phyloP scores from a whole-genome alignment of 2,113 vertebrate genomes.

The Elgaria multicarinata region DNA sequence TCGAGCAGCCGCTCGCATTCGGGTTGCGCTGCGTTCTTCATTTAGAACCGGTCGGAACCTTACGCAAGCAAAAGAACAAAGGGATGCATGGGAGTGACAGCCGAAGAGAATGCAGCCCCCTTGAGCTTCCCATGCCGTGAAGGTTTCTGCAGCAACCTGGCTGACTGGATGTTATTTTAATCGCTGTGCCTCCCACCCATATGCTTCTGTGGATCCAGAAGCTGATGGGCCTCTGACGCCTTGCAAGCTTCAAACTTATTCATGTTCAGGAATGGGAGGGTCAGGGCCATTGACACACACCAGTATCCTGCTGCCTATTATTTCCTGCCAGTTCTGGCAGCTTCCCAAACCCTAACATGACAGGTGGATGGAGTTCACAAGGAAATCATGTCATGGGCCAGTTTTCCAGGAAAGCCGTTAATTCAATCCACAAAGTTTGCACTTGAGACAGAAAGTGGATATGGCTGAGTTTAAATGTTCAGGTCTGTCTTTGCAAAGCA shows the following conservation, averaged over 20 bases:
- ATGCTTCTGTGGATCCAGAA: conserved; percentile 62
- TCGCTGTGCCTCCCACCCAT: conserved; percentile 69
- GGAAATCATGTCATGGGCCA: conserved; percentile 81
- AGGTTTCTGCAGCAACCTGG: conserved; percentile 35
- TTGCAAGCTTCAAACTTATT: conserved; percentile 71
- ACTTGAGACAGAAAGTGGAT: conserved; percentile 65
- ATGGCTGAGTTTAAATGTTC: conserved; percentile 41
- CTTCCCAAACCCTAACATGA: conserved; percentile 79
- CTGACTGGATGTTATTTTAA: conserved; percentile 67
- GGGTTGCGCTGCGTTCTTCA: neutral
- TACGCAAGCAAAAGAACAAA: conserved; percentile 62
- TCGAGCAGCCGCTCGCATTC: rapidly evolving
- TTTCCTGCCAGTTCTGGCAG: conserved; percentile 85
- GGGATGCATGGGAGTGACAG: conserved; percentile 43
- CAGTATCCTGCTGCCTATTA: conserved; percentile 88
- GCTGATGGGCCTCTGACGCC: conserved; percentile 66
- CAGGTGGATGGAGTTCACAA: conserved; percentile 87
- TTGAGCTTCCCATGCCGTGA: conserved; percentile 59
- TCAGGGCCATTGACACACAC: conserved; percentile 84
- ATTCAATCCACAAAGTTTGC: conserved; percentile 70
- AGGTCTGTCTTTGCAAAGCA: neutral
- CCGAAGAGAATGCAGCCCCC: conserved; percentile 51
- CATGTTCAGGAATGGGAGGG: conserved; percentile 88
- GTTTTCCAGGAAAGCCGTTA: conserved; percentile 85
- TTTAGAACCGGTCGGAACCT: neutral